These are phyloP conservation scores for Eupithecia tripunctaria DNA, from an alignment of 2,888 invertebrate species.

Conservation along the genomic window DNA sequence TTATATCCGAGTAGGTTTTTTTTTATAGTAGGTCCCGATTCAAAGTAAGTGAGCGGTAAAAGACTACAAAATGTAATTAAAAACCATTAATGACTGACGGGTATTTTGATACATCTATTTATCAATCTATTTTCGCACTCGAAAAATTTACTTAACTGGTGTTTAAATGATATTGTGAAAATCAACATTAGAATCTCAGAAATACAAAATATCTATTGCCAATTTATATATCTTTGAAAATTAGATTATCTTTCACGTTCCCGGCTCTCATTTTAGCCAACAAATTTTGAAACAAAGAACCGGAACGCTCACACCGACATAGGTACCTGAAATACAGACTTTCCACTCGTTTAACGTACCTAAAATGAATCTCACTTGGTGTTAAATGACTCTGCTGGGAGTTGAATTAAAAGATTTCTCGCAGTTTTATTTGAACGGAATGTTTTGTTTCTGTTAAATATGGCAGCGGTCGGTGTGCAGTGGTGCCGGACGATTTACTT, in stretches of 20 bases:
- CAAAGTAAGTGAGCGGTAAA: too few relatives aligned
- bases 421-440: constrained; percentile 19
- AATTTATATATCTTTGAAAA: neutral
- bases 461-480: constrained; percentile 8
- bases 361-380: constrained; percentile 35
- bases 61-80: too few relatives aligned
- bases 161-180: neutral
- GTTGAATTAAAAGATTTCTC: constrained; percentile 37
- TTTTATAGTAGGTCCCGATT: too few relatives aligned
- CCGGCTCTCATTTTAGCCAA: neutral
- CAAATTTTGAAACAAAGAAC: constrained; percentile 5
- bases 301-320: neutral
- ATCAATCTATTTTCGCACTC: too few relatives aligned
- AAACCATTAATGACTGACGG: too few relatives aligned
- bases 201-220: neutral
- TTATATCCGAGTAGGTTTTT: too few relatives aligned
- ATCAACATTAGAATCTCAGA: neutral
- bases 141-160: too few relatives aligned
- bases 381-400: constrained; percentile 33
- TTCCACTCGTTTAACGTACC: constrained; percentile 26
- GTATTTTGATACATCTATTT: too few relatives aligned
- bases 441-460: constrained; percentile 23
- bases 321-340: constrained; percentile 21
- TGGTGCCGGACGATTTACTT: constrained; percentile 11
- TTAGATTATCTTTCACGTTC: neutral